Percentiles rank a stretch among this genome's conserved stretches.
These are phyloP conservation scores for Drosophila obscura DNA, from an alignment of 1,140 invertebrate genomes.

Conservation along the genomic window DNA sequence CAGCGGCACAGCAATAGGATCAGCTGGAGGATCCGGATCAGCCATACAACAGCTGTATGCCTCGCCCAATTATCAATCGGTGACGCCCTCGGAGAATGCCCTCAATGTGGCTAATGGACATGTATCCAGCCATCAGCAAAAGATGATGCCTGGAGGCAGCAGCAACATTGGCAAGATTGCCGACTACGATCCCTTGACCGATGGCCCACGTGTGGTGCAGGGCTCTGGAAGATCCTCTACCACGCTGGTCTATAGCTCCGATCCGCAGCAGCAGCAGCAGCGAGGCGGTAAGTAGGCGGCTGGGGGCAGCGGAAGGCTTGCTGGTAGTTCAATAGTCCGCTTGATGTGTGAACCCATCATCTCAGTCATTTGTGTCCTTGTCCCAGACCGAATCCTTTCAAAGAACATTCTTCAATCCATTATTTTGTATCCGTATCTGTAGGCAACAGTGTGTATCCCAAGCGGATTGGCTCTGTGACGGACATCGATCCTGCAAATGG, in stretches of 20 bases:
- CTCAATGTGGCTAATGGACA: constrained; percentile 68
- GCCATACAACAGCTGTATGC: constrained; percentile 69
- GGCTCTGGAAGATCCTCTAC: constrained; percentile 90
- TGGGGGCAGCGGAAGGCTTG: constrained; percentile 30
- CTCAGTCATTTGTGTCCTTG: constrained; percentile 65
- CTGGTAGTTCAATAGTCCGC: constrained; percentile 61
- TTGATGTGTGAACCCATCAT: constrained; percentile 45
- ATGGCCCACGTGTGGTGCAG: constrained; percentile 88
- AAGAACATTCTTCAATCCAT: background rate
- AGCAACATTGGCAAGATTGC: constrained; percentile 88
- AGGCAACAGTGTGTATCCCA: constrained; percentile 84
- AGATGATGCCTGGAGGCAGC: constrained; percentile 27
- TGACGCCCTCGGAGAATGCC: constrained; percentile 68
- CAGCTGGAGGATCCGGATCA: constrained; percentile 12
- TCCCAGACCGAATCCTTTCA: constrained; percentile 4
- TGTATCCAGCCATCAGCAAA: constrained; percentile 43
- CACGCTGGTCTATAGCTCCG: constrained; percentile 94
- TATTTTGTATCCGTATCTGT: background rate
- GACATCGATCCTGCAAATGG: constrained; percentile 98
- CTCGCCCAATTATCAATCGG: constrained; percentile 66
- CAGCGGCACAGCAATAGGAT: constrained; percentile 16
- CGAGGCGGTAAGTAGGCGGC: constrained; percentile 63
- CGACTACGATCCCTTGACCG: constrained; percentile 91
- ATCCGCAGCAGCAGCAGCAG: constrained; percentile 73
- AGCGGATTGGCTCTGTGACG: constrained; percentile 95